These are phyloP conservation scores for Dinothrombium tinctorium DNA, from an alignment of 1,140 invertebrate species.

Conservation along the genomic window DNA sequence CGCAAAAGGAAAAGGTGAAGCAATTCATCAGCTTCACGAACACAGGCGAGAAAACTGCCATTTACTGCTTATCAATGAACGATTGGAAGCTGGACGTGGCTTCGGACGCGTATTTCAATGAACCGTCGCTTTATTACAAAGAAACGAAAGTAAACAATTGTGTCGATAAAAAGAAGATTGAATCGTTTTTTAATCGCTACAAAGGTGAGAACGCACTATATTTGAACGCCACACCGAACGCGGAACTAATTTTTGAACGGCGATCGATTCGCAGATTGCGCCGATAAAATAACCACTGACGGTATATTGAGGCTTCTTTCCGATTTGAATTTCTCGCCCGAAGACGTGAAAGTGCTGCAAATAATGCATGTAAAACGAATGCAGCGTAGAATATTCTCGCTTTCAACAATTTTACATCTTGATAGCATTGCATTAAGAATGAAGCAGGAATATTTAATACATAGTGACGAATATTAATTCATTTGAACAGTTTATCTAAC, in stretches of 20 bases:
- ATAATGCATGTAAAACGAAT: too few relatives aligned
- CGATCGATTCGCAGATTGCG: not conserved
- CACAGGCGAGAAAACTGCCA: too few relatives aligned
- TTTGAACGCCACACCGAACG: not conserved
- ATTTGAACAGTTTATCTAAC: too few relatives aligned
- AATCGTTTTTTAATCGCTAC: constrained; percentile 65
- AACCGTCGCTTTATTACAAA: constrained; percentile 34
- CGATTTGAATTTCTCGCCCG: constrained; percentile 66
- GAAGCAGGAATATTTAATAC: too few relatives aligned
- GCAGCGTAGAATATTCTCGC: too few relatives aligned
- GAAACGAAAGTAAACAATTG: not conserved
- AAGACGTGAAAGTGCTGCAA: constrained; percentile 80
- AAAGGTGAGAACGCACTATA: constrained; percentile 29
- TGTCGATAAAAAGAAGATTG: constrained; percentile 71
- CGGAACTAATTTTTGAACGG: not conserved
- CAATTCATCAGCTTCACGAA: too few relatives aligned
- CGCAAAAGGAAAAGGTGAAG: too few relatives aligned
- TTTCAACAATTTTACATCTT: too few relatives aligned
- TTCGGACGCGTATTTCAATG: constrained; percentile 91
- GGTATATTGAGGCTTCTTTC: not conserved
- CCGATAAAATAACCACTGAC: constrained; percentile 3
- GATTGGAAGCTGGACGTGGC: constrained; percentile 94
- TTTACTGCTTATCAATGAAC: constrained; percentile 72
- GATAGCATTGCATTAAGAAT: too few relatives aligned
- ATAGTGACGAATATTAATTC: too few relatives aligned